phyloP scores from a whole-genome alignment of 2,797 vertebrate genomes.

The Sebastolobus altivelis region DNA sequence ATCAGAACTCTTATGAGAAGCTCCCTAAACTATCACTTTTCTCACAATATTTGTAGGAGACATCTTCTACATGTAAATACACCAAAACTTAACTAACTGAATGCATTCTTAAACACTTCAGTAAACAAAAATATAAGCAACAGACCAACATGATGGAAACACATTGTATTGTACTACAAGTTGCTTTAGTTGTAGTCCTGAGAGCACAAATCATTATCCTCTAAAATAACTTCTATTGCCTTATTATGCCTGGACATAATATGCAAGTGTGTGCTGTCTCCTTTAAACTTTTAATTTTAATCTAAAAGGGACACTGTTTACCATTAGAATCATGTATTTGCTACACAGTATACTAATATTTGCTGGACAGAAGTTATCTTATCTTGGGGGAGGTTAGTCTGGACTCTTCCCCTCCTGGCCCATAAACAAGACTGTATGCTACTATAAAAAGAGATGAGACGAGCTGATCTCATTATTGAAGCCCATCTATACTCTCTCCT shows the following conservation, averaged over 20 bases:
- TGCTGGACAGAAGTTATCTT: background rate
- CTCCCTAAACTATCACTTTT: background rate
- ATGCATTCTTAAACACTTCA: background rate
- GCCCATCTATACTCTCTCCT: background rate
- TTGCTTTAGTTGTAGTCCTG: background rate
- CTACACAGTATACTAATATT: background rate
- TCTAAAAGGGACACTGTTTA: background rate
- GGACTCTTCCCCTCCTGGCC: background rate
- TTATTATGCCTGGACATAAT: background rate
- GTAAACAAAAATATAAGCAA: background rate
- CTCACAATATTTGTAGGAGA: background rate
- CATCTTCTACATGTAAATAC: background rate
- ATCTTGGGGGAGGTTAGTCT: background rate
- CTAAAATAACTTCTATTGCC: background rate
- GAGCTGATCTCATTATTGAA: background rate
- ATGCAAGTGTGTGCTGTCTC: background rate
- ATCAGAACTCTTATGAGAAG: background rate
- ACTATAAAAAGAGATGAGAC: constrained; percentile 2
- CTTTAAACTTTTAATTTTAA: background rate
- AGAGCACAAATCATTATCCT: background rate
- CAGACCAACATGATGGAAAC: background rate
- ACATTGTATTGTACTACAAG: background rate
- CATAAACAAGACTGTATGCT: background rate
- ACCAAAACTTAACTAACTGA: background rate
- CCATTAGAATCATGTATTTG: background rate